Conservation (phyloP, 2,113 vertebrate species). For the Pandion haliaetus region DNA sequence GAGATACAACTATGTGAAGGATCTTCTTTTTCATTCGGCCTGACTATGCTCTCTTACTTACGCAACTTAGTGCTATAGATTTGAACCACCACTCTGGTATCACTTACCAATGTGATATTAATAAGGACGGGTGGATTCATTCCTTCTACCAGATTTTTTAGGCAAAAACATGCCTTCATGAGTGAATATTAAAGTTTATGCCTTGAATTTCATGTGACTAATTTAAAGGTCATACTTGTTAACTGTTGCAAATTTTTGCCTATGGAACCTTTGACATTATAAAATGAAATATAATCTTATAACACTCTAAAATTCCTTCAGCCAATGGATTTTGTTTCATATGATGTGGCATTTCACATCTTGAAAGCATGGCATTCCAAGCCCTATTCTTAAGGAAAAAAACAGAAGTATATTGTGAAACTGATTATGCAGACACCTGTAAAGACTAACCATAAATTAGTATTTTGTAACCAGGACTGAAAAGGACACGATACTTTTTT, state of each 20-base stretch:
- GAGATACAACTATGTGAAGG: background rate
- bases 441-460: background rate
- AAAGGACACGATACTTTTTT: background rate
- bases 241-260: conserved; percentile 75
- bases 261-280: conserved; percentile 70
- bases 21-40: background rate
- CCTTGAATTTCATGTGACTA: conserved; percentile 77
- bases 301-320: conserved; percentile 70
- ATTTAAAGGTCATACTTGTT: conserved; percentile 75
- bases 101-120: background rate
- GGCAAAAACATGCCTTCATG: background rate
- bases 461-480: background rate
- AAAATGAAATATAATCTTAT: conserved; percentile 76
- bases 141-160: background rate
- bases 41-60: background rate
- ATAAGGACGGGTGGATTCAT: background rate
- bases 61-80: background rate
- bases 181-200: conserved; percentile 63
- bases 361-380: conserved; percentile 65
- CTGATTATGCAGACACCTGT: conserved; percentile 21
- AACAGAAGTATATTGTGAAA: conserved; percentile 19
- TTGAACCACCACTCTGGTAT: background rate
- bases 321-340: conserved; percentile 71
- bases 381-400: background rate
- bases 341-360: conserved; percentile 57